Evolutionary conservation across 2,113 vertebrate species (phyloP).

Genomic region (Passer domesticus): DNA sequence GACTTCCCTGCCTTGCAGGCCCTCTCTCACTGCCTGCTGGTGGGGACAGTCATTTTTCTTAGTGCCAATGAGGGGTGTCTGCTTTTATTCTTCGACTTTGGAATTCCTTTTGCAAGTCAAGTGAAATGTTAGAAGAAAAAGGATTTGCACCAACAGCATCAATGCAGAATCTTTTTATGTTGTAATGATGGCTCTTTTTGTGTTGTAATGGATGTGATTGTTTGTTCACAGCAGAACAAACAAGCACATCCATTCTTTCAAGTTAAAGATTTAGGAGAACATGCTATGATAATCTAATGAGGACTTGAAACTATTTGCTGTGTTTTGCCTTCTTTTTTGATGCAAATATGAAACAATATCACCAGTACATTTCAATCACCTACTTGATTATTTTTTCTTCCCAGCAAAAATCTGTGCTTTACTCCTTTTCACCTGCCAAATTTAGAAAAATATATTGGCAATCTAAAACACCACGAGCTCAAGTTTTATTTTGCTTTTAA

Average conservation of each 20-base stretch:
- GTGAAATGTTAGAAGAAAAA: background rate
- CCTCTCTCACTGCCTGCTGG: background rate
- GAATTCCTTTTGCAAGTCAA: background rate
- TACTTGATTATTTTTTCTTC: background rate
- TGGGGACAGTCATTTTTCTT: background rate
- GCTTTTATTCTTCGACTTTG: background rate
- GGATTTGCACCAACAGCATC: background rate
- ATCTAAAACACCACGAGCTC: background rate
- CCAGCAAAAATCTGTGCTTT: background rate
- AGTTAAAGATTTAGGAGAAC: background rate
- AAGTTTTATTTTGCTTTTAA: background rate
- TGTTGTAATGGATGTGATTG: background rate
- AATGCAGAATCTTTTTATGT: background rate
- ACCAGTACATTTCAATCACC: background rate
- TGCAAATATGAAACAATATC: background rate
- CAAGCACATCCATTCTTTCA: background rate
- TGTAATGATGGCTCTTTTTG: background rate
- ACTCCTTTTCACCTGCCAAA: background rate
- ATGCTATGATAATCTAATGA: background rate
- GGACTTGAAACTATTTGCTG: background rate
- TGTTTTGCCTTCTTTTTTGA: background rate
- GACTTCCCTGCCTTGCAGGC: background rate
- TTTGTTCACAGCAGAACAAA: background rate
- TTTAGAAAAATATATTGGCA: background rate
- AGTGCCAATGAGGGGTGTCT: background rate